Percentiles rank a stretch among this genome's conserved stretches.
Evolutionary conservation across 1,140 invertebrate species (phyloP).

Genomic region (Hylaeus anthracinus): DNA sequence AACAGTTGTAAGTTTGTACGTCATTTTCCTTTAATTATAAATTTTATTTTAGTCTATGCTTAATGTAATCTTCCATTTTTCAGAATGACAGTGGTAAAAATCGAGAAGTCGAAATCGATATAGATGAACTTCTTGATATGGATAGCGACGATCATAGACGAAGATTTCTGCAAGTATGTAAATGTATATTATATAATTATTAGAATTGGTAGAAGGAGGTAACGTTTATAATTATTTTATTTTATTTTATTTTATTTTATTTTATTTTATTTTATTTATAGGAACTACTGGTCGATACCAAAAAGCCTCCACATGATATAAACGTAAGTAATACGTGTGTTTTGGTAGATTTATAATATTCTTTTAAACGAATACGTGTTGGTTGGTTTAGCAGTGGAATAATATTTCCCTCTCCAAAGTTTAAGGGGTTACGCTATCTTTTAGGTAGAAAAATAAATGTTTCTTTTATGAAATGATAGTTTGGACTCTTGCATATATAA

Average conservation of each 20-base stretch:
- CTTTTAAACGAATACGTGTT: neutral
- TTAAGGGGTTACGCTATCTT: no score
- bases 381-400: neutral
- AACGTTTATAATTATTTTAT: neutral
- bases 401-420: neutral
- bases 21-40: no score
- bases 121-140: conserved; percentile 96
- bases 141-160: conserved; percentile 92
- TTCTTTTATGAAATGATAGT: no score
- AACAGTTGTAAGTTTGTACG: conserved; percentile 84
- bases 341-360: neutral
- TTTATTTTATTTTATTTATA: conserved; percentile 71
- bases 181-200: no score
- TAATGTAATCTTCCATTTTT: conserved; percentile 47
- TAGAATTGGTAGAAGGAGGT: neutral
- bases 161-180: conserved; percentile 89
- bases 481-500: no score
- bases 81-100: conserved; percentile 82
- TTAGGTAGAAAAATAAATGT: no score
- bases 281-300: conserved; percentile 89
- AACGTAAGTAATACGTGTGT: conserved; percentile 83
- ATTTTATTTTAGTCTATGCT: neutral
- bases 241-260: neutral
- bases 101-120: conserved; percentile 94
- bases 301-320: conserved; percentile 91